These are phyloP conservation scores for Epizoanthus scotinus DNA, from an alignment of 92 coral and sea anemone genomes.

Conservation along the genomic window DNA sequence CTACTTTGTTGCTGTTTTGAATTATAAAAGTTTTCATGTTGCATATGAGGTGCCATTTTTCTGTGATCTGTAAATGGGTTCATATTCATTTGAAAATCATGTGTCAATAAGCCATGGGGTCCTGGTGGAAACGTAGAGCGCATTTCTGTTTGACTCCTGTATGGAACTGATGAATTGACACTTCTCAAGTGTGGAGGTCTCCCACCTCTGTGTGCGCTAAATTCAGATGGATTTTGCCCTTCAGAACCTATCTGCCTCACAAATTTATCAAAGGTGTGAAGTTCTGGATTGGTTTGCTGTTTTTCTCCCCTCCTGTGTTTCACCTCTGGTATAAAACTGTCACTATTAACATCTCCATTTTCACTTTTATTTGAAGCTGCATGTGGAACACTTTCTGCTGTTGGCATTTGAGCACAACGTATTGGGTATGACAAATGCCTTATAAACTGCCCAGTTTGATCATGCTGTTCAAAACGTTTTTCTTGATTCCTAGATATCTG, in stretches of 20 bases:
- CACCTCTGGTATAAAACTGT: neutral
- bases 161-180: neutral
- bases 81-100: constrained; percentile 20
- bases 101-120: constrained; percentile 3
- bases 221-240: neutral
- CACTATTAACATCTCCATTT: neutral
- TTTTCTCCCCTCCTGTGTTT: neutral
- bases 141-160: neutral
- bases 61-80: constrained; percentile 7
- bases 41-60: constrained; percentile 19
- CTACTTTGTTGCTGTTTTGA: constrained; percentile 8
- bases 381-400: neutral
- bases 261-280: constrained; percentile 12
- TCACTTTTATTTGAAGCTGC: neutral
- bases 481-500: neutral
- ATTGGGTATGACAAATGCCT: neutral
- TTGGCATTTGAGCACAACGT: neutral
- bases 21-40: neutral
- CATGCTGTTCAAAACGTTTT: neutral
- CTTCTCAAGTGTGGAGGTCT: neutral
- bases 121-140: neutral
- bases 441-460: neutral
- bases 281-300: neutral
- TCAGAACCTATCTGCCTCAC: constrained; percentile 15
- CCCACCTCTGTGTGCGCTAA: neutral